phyloP scores from a whole-genome alignment of 2,888 invertebrate species.

The Ophion costatus region DNA sequence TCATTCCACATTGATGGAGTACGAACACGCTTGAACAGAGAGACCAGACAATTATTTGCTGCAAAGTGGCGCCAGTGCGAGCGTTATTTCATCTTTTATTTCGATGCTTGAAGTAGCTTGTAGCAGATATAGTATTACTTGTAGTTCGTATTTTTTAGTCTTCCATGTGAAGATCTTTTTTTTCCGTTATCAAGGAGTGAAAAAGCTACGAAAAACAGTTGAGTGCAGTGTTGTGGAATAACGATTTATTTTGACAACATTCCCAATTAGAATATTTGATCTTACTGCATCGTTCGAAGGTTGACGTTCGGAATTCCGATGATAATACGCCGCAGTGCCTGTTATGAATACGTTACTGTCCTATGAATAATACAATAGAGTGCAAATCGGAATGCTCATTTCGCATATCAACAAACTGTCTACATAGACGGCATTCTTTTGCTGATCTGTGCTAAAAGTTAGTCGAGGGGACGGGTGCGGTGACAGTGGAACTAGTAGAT shows the following conservation, averaged over 20 bases:
- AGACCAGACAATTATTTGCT: too few species aligned
- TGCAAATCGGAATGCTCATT: slow-evolving; percentile 36
- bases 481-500: slow-evolving; percentile 38
- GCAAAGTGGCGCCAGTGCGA: too few species aligned
- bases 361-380: slow-evolving; percentile 33
- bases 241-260: background rate
- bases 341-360: slow-evolving; percentile 32
- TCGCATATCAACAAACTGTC: slow-evolving; percentile 28
- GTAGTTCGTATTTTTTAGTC: too few species aligned
- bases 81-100: too few species aligned
- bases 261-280: background rate
- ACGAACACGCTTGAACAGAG: too few species aligned
- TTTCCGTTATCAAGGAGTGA: too few species aligned
- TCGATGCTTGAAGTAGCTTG: too few species aligned
- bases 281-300: background rate
- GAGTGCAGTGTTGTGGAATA: background rate
- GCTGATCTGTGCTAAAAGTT: slow-evolving; percentile 11
- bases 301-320: background rate
- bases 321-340: slow-evolving; percentile 1
- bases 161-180: too few species aligned
- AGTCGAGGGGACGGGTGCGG: slow-evolving; percentile 22
- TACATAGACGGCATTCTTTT: background rate
- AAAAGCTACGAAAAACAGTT: background rate
- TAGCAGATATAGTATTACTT: too few species aligned
- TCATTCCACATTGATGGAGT: too few species aligned